Evolutionary conservation across 1,140 invertebrate genomes (phyloP), one percentile per base, ranked within the genome.

Genomic region (Gonatopus flavifemur): DNA sequence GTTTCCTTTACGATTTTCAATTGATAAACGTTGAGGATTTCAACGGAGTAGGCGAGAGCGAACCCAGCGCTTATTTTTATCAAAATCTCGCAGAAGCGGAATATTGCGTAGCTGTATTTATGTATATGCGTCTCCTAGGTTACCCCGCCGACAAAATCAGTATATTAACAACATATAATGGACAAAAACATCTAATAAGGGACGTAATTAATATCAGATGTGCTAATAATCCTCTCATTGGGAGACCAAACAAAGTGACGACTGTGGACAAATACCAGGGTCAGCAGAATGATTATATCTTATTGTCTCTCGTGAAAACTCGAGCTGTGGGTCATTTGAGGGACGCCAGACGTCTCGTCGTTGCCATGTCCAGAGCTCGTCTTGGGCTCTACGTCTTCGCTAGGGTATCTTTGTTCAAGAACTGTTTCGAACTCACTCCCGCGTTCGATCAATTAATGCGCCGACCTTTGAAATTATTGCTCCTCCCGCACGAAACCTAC

Each of bases 221-320:
- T 79, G 93, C 90, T 0, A 88, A 88, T 36, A 99, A 99, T 82
- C 93, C 96, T 1, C 81, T 99, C n/a, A 96, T 99, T 66, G 97
- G 97, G 7, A 79, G 86, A 57, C 97, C 98, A 1, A 87, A 93
- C 60, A 98, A 98, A 82, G 92, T 96, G 72, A 90, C 90, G 1
- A 99, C 98, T 6, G 98, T 99, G 9, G 98, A 99, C 74, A 98
- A 98, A 66, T 99, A 97, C 73, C 98, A 99, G 73, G 98, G 98
- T 50, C 97, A 99, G 69, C 98, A 99, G 75, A 99, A 99, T 77
- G 97, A 99, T 77, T 98, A 95, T 66, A 96, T 99, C 43, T 80
- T 99, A 3, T 79, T 99, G 1, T 99, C 96, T 0, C 77, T 99
- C 12, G 98, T 99, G 13, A 84, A 95, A 52, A 99, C 98, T 0